phyloP scores from a whole-genome alignment of 2,797 vertebrate species.

The Odontamblyopus rebecca region DNA sequence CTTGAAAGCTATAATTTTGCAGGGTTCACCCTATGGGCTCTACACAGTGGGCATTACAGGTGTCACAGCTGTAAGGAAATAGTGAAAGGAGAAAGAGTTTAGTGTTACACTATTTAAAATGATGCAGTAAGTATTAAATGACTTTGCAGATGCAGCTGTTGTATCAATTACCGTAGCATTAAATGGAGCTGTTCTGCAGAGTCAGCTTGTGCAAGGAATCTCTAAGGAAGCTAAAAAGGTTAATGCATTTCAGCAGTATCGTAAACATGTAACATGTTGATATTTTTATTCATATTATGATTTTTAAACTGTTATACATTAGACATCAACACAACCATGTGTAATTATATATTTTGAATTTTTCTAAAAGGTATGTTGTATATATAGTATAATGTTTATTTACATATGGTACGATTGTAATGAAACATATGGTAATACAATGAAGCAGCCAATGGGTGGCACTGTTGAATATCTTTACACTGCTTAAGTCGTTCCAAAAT shows the following conservation, averaged over 20 bases:
- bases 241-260: constrained; percentile 50
- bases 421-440: constrained; percentile 47
- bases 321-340: constrained; percentile 48
- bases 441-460: constrained; percentile 67
- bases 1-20: constrained; percentile 23
- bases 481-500: constrained; percentile 48
- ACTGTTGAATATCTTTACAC: constrained; percentile 48
- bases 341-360: constrained; percentile 52
- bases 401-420: constrained; percentile 61
- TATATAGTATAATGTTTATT: constrained; percentile 64
- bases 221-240: constrained; percentile 33
- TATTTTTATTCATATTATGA: constrained; percentile 67
- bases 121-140: constrained; percentile 41
- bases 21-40: constrained; percentile 5
- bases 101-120: constrained; percentile 40
- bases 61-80: constrained; percentile 26
- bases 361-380: constrained; percentile 66
- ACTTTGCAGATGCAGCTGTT: constrained; percentile 46
- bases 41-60: constrained; percentile 44
- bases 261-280: constrained; percentile 48
- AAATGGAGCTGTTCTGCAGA: constrained; percentile 21
- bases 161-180: constrained; percentile 41
- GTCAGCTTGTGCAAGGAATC: constrained; percentile 27
- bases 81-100: constrained; percentile 13
- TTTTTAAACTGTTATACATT: constrained; percentile 56